A percentile compares a stretch with the other conserved stretches of the same genome.
Evolutionary conservation across 2,888 invertebrate genomes (phyloP).

Genomic region (Dryomyza anilis): DNA sequence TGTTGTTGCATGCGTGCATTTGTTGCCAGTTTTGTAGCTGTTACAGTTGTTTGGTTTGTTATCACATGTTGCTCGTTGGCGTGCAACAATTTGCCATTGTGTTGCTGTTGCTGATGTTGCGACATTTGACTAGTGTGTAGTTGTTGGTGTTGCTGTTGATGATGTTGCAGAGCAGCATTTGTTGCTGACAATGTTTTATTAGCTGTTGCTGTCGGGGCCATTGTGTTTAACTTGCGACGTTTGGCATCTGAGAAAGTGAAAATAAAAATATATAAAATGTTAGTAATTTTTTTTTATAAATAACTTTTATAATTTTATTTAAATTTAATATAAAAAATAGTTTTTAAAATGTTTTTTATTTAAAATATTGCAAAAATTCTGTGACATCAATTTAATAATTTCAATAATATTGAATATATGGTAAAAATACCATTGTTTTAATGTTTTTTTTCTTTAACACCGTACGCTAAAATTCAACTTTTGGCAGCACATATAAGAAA

Average conservation of each 20-base stretch:
- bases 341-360: too few relatives aligned
- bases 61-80: conserved; percentile 32
- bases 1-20: conserved; percentile 6
- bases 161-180: conserved; percentile 15
- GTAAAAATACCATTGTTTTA: too few relatives aligned
- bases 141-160: conserved; percentile 11
- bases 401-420: too few relatives aligned
- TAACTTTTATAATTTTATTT: not conserved
- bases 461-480: too few relatives aligned
- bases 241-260: conserved; percentile 42
- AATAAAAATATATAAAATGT: not conserved
- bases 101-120: conserved; percentile 26
- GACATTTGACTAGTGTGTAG: conserved; percentile 29
- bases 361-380: too few relatives aligned
- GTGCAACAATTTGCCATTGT: conserved; percentile 42
- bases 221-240: conserved; percentile 42
- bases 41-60: conserved; percentile 26
- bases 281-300: not conserved
- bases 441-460: too few relatives aligned
- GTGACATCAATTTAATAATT: too few relatives aligned
- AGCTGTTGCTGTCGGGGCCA: conserved; percentile 20
- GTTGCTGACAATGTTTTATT: too few relatives aligned
- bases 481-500: too few relatives aligned
- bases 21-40: conserved; percentile 32
- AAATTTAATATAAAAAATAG: too few relatives aligned